Percentiles rank a stretch among this genome's conserved stretches.
Conservation (phyloP, 2,888 invertebrate genomes). For the Sepioteuthis lessoniana region DNA sequence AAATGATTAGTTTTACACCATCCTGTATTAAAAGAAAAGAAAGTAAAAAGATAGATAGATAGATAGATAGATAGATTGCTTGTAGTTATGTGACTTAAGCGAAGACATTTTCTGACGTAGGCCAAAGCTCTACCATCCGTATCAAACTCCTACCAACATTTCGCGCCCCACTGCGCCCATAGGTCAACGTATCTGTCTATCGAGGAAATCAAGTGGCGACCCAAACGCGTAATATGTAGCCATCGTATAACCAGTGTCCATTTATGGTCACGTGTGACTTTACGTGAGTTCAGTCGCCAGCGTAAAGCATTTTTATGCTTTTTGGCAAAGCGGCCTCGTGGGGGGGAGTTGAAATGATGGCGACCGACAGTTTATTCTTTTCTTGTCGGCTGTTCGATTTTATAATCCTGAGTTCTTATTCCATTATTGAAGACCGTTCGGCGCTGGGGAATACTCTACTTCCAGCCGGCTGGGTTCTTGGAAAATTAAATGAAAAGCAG, state of each 20-base stretch:
- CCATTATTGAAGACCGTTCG: too few relatives aligned
- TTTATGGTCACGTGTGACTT: not conserved
- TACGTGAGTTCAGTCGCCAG: not conserved
- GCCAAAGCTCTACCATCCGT: not conserved
- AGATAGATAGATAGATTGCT: not conserved
- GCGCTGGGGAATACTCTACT: too few relatives aligned
- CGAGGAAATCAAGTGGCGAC: not conserved
- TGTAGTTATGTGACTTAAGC: not conserved
- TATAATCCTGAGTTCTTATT: too few relatives aligned
- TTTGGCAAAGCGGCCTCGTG: not conserved
- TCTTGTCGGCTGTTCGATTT: too few relatives aligned
- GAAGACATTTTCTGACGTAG: not conserved
- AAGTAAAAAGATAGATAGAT: not conserved
- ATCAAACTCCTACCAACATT: not conserved
- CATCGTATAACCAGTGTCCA: slow-evolving; percentile 2
- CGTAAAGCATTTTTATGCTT: slow-evolving; percentile 14
- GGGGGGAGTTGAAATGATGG: not conserved
- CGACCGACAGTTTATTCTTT: not conserved
- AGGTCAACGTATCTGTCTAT: not conserved
- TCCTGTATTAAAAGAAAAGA: too few relatives aligned
- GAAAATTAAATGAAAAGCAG: too few relatives aligned
- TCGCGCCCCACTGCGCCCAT: not conserved
- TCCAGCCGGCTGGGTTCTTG: too few relatives aligned
- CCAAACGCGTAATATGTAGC: not conserved
- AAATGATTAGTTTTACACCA: too few relatives aligned